Evolutionary conservation across 2,888 invertebrate genomes (phyloP).

Genomic region (Sialis lutaria): DNA sequence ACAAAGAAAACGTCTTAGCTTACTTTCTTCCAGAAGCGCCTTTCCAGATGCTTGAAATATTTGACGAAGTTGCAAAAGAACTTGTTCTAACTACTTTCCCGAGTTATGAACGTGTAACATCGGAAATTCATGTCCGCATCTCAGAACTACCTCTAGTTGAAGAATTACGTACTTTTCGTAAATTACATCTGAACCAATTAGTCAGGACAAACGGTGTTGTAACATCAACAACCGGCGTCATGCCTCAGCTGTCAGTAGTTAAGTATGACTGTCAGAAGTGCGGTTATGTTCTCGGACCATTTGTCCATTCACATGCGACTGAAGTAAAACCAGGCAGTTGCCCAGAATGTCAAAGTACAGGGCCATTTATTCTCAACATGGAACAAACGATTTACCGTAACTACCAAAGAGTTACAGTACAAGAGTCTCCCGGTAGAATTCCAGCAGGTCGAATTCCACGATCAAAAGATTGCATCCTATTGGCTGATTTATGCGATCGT

Average conservation of each 20-base stretch:
- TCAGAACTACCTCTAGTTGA: slow-evolving; percentile 91
- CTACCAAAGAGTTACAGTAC: slow-evolving; percentile 93
- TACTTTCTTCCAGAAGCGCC: slow-evolving; percentile 98
- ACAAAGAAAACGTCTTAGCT: slow-evolving; percentile 82
- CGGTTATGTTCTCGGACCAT: slow-evolving; percentile 88
- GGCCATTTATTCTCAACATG: slow-evolving; percentile 95
- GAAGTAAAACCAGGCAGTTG: slow-evolving; percentile 95
- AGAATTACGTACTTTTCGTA: slow-evolving; percentile 82
- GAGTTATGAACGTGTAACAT: slow-evolving; percentile 85
- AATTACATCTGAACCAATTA: slow-evolving; percentile 81
- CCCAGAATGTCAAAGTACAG: slow-evolving; percentile 92
- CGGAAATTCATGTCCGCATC: slow-evolving; percentile 88
- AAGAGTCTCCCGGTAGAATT: slow-evolving; percentile 95
- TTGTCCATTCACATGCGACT: slow-evolving; percentile 79
- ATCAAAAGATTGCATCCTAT: slow-evolving; percentile 88
- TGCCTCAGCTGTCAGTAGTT: slow-evolving; percentile 89
- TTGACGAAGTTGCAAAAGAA: slow-evolving; percentile 86
- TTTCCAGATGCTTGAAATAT: slow-evolving; percentile 88
- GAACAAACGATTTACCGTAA: slow-evolving; percentile 97
- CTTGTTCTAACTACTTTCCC: slow-evolving; percentile 89
- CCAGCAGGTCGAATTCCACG: slow-evolving; percentile 95
- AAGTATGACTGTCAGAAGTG: slow-evolving; percentile 97
- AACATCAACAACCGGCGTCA: slow-evolving; percentile 83
- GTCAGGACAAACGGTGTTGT: slow-evolving; percentile 90
- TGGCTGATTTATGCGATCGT: slow-evolving; percentile 89